Evolutionary conservation across 2,888 invertebrate genomes (phyloP).

Genomic region (Drosophila nigricruria): DNA sequence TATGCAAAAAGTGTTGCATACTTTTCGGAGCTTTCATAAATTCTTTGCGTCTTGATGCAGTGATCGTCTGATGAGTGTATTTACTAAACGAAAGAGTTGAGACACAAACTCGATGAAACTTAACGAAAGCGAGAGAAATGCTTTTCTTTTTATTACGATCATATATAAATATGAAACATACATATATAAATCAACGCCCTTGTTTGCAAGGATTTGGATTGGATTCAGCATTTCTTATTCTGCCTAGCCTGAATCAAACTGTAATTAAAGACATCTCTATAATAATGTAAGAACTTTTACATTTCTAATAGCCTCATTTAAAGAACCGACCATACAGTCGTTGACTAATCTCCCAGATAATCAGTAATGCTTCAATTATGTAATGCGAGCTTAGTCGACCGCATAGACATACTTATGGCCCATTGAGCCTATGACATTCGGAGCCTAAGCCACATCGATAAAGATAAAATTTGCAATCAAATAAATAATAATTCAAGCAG

Average conservation of each 20-base stretch:
- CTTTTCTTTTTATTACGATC: conserved; percentile 7
- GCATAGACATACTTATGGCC: not conserved
- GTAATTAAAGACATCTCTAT: too few relatives aligned
- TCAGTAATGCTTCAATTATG: not conserved
- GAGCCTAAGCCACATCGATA: not conserved
- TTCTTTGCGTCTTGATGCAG: not conserved
- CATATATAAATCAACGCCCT: not conserved
- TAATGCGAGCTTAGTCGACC: not conserved
- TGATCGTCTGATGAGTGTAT: not conserved
- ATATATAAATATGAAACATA: not conserved
- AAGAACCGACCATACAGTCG: not conserved
- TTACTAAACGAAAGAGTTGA: conserved; percentile 60
- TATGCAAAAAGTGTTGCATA: conserved; percentile 42
- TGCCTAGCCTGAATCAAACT: too few relatives aligned
- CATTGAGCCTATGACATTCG: not conserved
- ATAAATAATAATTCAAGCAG: conserved; percentile 29
- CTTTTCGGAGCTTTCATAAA: conserved; percentile 15
- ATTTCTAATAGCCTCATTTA: not conserved
- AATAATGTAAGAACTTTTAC: too few relatives aligned
- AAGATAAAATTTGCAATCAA: not conserved
- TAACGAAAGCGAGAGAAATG: conserved; percentile 41
- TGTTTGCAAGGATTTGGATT: not conserved
- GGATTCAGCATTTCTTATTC: too few relatives aligned
- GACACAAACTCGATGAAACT: conserved; percentile 62
- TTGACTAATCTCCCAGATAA: not conserved